phyloP scores from a whole-genome alignment of 2,797 vertebrate species.

The Arctocebus calabarensis region DNA sequence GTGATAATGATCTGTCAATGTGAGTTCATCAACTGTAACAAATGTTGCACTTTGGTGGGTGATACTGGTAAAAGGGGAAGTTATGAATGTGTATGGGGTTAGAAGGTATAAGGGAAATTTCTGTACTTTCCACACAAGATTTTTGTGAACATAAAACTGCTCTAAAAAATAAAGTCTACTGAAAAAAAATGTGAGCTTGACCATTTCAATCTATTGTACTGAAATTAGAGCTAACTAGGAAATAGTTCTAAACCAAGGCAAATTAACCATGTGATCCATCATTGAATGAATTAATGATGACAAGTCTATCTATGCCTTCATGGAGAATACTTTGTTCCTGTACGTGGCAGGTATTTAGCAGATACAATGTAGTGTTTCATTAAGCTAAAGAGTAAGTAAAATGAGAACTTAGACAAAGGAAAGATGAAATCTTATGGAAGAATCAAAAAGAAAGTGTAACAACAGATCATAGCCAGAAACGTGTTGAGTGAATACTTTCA shows the following conservation, averaged over 20 bases:
- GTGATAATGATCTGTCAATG: background rate
- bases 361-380: background rate
- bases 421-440: background rate
- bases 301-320: background rate
- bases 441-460: background rate
- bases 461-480: background rate
- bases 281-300: background rate
- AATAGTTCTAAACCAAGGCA: background rate
- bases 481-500: background rate
- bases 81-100: background rate
- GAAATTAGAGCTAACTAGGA: background rate
- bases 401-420: background rate
- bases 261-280: background rate
- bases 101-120: background rate
- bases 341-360: background rate
- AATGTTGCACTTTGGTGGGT: background rate
- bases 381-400: slow-evolving; percentile 17
- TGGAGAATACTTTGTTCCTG: background rate
- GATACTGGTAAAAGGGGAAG: background rate
- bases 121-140: background rate
- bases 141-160: background rate
- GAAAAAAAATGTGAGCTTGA: slow-evolving; percentile 58
- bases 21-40: background rate
- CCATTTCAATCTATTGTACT: background rate
- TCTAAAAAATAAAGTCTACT: background rate